phyloP scores from a whole-genome alignment of 1,140 invertebrate genomes.

The Tetramorium alpestre region DNA sequence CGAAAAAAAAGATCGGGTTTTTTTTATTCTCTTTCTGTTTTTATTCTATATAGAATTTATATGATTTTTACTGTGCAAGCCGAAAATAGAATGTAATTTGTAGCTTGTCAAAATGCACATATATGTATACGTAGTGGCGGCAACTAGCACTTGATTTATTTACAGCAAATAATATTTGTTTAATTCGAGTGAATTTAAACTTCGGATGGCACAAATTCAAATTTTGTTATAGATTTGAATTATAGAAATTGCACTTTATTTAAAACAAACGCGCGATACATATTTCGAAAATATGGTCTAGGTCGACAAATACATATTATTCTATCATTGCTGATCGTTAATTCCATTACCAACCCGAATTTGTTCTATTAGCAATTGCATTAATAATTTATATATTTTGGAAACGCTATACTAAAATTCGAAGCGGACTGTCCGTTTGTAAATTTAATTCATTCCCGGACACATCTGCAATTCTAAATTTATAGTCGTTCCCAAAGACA shows the following conservation, averaged over 20 bases:
- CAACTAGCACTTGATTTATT: background rate
- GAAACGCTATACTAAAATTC: background rate
- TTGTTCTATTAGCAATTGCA: background rate
- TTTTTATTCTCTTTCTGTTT: background rate
- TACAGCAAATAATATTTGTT: background rate
- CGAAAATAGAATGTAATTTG: background rate
- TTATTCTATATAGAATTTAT: background rate
- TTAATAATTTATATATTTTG: background rate
- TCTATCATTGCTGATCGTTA: background rate
- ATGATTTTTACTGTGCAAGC: background rate
- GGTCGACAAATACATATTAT: background rate
- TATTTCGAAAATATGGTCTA: too few species aligned
- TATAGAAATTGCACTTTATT: background rate
- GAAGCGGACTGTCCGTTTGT: background rate
- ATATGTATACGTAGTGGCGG: background rate
- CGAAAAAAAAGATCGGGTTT: background rate
- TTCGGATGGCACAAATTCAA: too few species aligned
- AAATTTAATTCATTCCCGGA: background rate
- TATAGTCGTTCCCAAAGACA: background rate
- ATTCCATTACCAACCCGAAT: background rate
- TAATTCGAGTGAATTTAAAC: background rate
- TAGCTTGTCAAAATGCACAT: background rate
- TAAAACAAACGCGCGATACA: background rate
- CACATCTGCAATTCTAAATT: background rate
- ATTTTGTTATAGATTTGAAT: background rate